Evolutionary conservation across 2,888 invertebrate species (phyloP), one percentile per base, ranked within the genome.

Genomic region (Cyclophora albipunctata): DNA sequence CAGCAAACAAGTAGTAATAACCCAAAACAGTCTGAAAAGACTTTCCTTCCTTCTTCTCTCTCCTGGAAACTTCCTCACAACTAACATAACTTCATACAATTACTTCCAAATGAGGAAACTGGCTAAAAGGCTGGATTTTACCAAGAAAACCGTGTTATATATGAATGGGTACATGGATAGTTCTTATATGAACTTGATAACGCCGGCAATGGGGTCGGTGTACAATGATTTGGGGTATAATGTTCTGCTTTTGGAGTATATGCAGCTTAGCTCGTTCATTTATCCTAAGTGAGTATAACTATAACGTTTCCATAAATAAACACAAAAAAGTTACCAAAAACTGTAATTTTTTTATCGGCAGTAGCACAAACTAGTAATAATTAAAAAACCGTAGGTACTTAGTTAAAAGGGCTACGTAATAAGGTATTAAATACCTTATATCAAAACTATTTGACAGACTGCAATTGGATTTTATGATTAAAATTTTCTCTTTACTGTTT

Each of bases 61-160:
- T 2, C 43, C 42, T 34, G 54, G 56, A 2, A 52, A 34, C 40
- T 42, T 55, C 42, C 5, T 56, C 3, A 47, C 47, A 7, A 54
- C 59, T 3, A 56, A 57, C 5, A 50, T 55, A 34, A 63, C 58
- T 0, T 51, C 50, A n/a, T 73, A 71, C 56, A 65, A 62, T 45
- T 73, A 69, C 48, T 65, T 60, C 45, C 62, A 73, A 44, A 67
- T 68, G 58, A 62, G 57, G 4, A 47, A 66, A 6, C 49, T 75
- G 0, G 65, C 67, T 0, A 57, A 53, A 1, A 64, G 67, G 40
- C 60, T 68, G 5, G 60, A 60, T 46, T 60, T 58, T 20, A 50
- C n/a, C 2, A 68, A 60, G 53, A 69, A 58, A 46, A 73, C 73
- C 1, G 5, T 72, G 34, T 3, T 75, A 6, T 73, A 65, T 45